phyloP scores from a whole-genome alignment of 2,113 vertebrate species.

The Mugil cephalus region DNA sequence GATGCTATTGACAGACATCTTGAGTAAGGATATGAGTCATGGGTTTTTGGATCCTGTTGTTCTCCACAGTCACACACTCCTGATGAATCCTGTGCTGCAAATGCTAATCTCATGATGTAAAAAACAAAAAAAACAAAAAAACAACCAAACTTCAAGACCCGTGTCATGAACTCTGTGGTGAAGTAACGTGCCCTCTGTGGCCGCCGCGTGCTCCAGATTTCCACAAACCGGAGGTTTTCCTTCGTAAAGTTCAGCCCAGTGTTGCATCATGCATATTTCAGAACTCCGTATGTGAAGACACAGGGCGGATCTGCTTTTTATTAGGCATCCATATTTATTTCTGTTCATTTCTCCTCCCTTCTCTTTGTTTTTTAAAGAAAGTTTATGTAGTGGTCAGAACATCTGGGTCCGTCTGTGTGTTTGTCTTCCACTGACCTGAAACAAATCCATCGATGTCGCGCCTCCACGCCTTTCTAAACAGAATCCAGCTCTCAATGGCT shows the following conservation, averaged over 20 bases:
- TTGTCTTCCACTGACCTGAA: constrained; percentile 57
- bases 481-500: constrained; percentile 51
- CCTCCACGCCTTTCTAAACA: constrained; percentile 50
- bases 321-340: constrained; percentile 18
- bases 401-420: constrained; percentile 39
- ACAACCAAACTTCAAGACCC: too few relatives aligned
- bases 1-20: background rate
- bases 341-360: background rate
- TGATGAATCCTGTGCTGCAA: background rate
- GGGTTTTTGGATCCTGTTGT: constrained; percentile 12
- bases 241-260: background rate
- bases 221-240: background rate
- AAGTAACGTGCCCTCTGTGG: background rate
- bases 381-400: constrained; percentile 38
- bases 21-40: constrained; percentile 43
- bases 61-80: background rate
- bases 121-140: constrained; percentile 23
- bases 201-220: constrained; percentile 1
- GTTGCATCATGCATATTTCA: constrained; percentile 36
- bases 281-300: background rate
- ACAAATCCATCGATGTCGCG: constrained; percentile 33
- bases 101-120: constrained; percentile 7
- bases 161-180: background rate
- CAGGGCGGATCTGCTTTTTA: background rate
- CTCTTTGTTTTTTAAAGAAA: constrained; percentile 17